phyloP scores from a whole-genome alignment of 2,888 invertebrate genomes.

The Nomada ruficornis region DNA sequence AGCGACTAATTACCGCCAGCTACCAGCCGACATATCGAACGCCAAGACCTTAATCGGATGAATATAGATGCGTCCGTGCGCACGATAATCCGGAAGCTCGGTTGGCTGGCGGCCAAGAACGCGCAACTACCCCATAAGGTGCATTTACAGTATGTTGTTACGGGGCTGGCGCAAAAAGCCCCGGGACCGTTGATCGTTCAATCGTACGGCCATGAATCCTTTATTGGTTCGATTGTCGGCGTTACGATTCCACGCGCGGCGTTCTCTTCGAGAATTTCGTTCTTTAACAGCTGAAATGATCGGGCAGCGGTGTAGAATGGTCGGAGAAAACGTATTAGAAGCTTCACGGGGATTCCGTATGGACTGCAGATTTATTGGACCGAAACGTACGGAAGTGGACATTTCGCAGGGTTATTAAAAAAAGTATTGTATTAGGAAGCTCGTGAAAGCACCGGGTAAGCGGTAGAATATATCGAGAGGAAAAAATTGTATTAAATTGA shows the following conservation, averaged over 20 bases:
- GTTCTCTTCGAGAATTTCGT: conserved; percentile 1
- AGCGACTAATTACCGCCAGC: conserved; percentile 66
- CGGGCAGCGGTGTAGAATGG: neutral
- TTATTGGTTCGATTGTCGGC: conserved; percentile 22
- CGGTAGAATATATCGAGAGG: no score
- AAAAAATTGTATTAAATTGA: no score
- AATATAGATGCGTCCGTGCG: conserved; percentile 56
- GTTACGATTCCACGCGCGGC: neutral
- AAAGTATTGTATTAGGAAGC: no score
- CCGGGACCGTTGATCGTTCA: conserved; percentile 1
- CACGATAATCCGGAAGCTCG: conserved; percentile 55
- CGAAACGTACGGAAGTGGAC: no score
- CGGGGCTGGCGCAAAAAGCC: neutral
- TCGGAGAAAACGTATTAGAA: neutral
- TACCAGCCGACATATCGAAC: conserved; percentile 64
- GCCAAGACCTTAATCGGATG: conserved; percentile 63
- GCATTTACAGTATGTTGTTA: conserved; percentile 41
- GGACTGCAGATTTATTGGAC: neutral
- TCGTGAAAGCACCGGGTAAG: no score
- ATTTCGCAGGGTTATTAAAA: no score
- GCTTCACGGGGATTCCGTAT: neutral
- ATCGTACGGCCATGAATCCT: conserved; percentile 38
- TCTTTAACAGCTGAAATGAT: neutral
- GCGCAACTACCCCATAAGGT: conserved; percentile 42
- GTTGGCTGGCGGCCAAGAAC: conserved; percentile 64